Evolutionary conservation across 2,888 invertebrate species (phyloP).

Genomic region (Parnassius smintheus): DNA sequence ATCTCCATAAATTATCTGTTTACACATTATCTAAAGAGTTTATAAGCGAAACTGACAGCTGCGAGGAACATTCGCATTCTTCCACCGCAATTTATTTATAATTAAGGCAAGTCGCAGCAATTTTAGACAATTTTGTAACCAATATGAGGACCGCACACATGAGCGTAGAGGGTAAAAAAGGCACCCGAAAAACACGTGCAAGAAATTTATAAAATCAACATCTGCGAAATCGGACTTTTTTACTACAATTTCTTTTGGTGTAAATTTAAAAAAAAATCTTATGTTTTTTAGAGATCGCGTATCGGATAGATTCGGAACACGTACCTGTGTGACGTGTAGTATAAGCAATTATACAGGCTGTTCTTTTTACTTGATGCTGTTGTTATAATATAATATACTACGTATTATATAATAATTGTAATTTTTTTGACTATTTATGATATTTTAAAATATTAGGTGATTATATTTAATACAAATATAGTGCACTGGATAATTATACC

Average conservation of each 20-base stretch:
- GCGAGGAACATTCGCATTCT: slow-evolving; percentile 44
- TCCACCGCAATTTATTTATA: slow-evolving; percentile 51
- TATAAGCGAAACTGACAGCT: slow-evolving; percentile 39
- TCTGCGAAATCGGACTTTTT: slow-evolving; percentile 76
- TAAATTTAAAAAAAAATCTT: slow-evolving; percentile 55
- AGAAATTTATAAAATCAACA: slow-evolving; percentile 78
- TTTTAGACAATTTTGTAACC: slow-evolving; percentile 54
- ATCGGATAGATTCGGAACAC: slow-evolving; percentile 63
- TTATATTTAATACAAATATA: no score
- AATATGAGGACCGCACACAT: slow-evolving; percentile 58
- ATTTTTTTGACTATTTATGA: no score
- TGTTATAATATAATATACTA: neutral
- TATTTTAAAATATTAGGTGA: no score
- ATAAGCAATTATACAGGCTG: slow-evolving; percentile 30
- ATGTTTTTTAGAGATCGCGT: slow-evolving; percentile 68
- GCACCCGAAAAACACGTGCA: slow-evolving; percentile 64
- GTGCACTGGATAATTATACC: no score
- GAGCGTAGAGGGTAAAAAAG: slow-evolving; percentile 42
- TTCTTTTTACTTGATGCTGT: slow-evolving; percentile 7
- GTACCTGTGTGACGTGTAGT: slow-evolving; percentile 41
- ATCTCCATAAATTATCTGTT: slow-evolving; percentile 25
- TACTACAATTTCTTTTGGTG: slow-evolving; percentile 63
- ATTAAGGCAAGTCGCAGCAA: slow-evolving; percentile 51
- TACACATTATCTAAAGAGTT: slow-evolving; percentile 19
- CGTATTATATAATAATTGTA: no score